phyloP scores from a whole-genome alignment of 2,888 invertebrate genomes.

The Nysson spinosus region DNA sequence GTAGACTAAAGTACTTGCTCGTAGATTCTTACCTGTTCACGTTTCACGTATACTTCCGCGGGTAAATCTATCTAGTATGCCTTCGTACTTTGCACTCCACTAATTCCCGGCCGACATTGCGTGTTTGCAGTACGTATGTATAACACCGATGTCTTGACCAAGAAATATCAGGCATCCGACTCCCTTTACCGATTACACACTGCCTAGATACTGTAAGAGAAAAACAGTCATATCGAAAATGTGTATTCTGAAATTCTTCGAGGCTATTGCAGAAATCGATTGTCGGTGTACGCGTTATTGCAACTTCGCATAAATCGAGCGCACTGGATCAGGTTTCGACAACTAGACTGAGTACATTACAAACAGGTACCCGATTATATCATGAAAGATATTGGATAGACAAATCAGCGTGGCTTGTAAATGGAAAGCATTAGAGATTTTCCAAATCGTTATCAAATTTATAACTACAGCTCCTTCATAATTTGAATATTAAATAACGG shows the following conservation, averaged over 20 bases:
- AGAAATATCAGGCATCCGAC: too few species aligned
- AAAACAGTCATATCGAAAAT: conserved; percentile 28
- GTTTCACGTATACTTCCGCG: conserved; percentile 14
- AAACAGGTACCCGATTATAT: conserved; percentile 43
- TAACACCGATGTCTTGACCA: too few species aligned
- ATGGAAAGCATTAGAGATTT: conserved; percentile 4
- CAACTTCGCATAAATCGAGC: conserved; percentile 39
- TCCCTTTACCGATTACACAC: too few species aligned
- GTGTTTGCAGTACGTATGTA: conserved; percentile 34
- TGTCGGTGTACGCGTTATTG: conserved; percentile 32
- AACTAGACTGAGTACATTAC: conserved; percentile 41
- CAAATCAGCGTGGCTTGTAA: conserved; percentile 17
- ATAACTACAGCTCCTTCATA: too few species aligned
- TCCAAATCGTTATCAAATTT: too few species aligned
- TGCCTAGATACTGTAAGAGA: conserved; percentile 24
- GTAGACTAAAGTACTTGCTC: conserved; percentile 7
- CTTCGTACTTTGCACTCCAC: conserved; percentile 39
- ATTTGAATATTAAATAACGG: too few species aligned
- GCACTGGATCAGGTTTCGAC: conserved; percentile 47
- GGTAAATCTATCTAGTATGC: conserved; percentile 28
- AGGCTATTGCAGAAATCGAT: conserved; percentile 51
- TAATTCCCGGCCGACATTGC: conserved; percentile 41
- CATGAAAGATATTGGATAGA: conserved; percentile 15
- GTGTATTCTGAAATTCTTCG: conserved; percentile 41
- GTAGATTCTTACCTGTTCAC: conserved; percentile 9